Percentiles rank a stretch among this genome's conserved stretches.
These are phyloP conservation scores for Aix galericulata DNA, from an alignment of 2,113 vertebrate genomes.

Conservation along the genomic window DNA sequence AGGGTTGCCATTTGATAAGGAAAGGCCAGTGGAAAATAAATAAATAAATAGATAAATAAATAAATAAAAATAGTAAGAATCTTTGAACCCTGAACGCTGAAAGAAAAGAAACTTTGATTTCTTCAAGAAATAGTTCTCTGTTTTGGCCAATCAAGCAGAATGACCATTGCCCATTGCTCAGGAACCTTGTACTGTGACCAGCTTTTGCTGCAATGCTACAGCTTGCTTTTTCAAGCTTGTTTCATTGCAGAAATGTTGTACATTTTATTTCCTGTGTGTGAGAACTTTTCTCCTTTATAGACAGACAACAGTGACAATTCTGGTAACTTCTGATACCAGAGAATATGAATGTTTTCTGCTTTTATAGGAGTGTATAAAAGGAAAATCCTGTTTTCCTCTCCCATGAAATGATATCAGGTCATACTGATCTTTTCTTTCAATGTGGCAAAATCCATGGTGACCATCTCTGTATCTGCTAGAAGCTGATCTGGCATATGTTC, in stretches of 20 bases:
- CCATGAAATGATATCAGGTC: not conserved
- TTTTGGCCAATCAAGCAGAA: not conserved
- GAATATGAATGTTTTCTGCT: not conserved
- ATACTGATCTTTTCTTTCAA: not conserved
- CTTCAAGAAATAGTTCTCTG: not conserved
- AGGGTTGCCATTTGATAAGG: not conserved
- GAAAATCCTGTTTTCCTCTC: not conserved
- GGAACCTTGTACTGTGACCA: not conserved
- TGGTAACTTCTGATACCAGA: not conserved
- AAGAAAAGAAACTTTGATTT: not conserved
- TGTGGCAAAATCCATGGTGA: constrained; percentile 53
- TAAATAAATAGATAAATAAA: not conserved
- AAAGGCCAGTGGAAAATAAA: not conserved
- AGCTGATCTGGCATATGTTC: constrained; percentile 40
- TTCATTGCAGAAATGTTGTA: not conserved
- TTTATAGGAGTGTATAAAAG: fast-evolving
- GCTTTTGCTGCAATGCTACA: not conserved
- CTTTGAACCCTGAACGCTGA: not conserved
- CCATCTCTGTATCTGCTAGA: not conserved
- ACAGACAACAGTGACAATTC: not conserved
- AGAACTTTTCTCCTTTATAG: not conserved
- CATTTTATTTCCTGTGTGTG: not conserved
- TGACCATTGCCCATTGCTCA: not conserved
- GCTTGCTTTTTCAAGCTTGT: not conserved
- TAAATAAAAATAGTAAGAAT: not conserved